Base-by-base conservation (phyloP, 2,113 vertebrate genomes). In the Stictonetta naevosa region DNA sequence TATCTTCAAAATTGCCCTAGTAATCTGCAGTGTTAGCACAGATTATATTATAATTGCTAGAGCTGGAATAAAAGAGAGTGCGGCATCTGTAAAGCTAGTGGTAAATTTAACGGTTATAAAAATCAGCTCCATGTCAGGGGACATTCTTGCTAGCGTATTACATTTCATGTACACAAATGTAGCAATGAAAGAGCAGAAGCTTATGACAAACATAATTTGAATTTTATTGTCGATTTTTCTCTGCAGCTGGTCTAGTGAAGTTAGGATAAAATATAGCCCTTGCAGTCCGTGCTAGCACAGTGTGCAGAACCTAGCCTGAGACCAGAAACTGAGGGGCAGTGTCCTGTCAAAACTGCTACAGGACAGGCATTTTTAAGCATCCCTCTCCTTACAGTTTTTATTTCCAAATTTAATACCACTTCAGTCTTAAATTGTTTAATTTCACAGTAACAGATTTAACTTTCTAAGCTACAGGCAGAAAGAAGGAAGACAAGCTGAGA, bases 41-140 rank as follows among this genome's bases (percentile, higher is more conserved):
- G 96, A 97, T 96, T 96, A 97, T 4, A 12, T 94, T 96, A 94
- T 96, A 96, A 96, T 96, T 97, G 96, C 93, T 85, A 93, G 93
- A 95, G 90, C 67, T 91, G 81, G 96, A 96, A 94, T 96, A 95
- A 97, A 97, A 96, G 95, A 95, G 86, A 95, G 86, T 88, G 93
- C 46, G 28, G 94, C 96, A 97, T 97, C 96, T 97, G 95, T 95
- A 97, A 95, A 96, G 80, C 94, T 92, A 13, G 91, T 93, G 95
- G 88, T 96, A 95, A 97, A 97, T 97, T 95, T 92, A 93, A 96
- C 92, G 83, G 90, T 82, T 94, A 95, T 97, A 95, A 95, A 96
- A 95, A 92, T 91, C 92, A 88, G 86, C 83, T 95, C 80, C 80
- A 94, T 96, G 96, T 96, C 94, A 95, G 90, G 96, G 94, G 95